Percentiles rank a stretch among this genome's conserved stretches.
These are phyloP conservation scores for Echinops telfairi DNA, from an alignment of 2,113 vertebrate genomes.

Conservation along the genomic window DNA sequence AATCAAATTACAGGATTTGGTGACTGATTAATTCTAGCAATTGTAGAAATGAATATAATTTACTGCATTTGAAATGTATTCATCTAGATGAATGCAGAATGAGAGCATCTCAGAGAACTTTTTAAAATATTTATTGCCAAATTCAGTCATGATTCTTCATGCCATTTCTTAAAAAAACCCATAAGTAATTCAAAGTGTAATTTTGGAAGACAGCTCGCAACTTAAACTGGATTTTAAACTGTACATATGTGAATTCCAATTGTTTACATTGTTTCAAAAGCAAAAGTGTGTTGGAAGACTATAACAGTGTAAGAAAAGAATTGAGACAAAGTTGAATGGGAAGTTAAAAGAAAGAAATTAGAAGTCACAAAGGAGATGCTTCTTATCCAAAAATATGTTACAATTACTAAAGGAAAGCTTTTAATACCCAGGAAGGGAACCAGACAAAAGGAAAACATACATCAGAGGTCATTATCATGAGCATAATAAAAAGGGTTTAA, in stretches of 20 bases:
- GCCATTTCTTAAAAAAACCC: neutral
- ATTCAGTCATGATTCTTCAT: neutral
- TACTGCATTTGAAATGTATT: too few species aligned
- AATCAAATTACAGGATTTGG: too few species aligned
- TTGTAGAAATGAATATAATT: too few species aligned
- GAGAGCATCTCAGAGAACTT: too few species aligned
- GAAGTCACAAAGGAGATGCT: neutral
- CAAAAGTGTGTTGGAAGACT: too few species aligned
- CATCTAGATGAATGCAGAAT: too few species aligned
- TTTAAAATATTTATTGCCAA: too few species aligned
- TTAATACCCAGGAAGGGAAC: neutral
- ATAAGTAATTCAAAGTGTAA: neutral
- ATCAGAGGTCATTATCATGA: neutral
- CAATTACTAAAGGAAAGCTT: neutral
- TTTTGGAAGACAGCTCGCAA: neutral
- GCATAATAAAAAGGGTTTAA: neutral
- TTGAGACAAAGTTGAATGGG: neutral
- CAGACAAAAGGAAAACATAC: neutral
- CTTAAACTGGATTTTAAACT: neutral
- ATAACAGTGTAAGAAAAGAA: too few species aligned
- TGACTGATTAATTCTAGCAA: too few species aligned
- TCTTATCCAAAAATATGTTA: neutral
- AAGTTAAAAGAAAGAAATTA: neutral
- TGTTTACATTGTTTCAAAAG: too few species aligned
- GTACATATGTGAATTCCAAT: neutral